Conservation (phyloP, 1,140 invertebrate genomes). For the Lordiphosa clarofinis region DNA sequence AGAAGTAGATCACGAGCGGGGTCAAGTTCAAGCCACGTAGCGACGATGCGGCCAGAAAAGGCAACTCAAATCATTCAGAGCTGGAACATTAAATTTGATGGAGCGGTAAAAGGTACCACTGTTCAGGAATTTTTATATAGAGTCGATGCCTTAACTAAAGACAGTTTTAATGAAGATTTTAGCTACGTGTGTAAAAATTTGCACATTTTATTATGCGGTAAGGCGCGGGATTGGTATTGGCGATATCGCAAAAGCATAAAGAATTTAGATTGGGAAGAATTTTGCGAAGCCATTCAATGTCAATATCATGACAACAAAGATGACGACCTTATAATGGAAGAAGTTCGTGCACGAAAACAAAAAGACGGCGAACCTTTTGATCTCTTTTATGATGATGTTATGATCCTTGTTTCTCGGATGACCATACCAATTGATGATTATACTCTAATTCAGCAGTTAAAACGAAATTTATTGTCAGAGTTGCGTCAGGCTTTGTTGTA, state of each 20-base stretch:
- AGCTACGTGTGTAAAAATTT: too few species aligned
- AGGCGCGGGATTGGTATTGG: background rate
- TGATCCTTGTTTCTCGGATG: background rate
- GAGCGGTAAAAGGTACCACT: background rate
- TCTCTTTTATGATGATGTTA: background rate
- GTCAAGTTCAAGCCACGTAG: too few species aligned
- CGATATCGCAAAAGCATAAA: background rate
- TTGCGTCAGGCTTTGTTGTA: too few species aligned
- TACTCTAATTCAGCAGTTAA: background rate
- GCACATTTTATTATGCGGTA: background rate
- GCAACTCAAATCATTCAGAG: conserved; percentile 3
- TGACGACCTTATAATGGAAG: conserved; percentile 7
- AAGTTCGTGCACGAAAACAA: conserved; percentile 4
- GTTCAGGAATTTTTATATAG: conserved; percentile 1
- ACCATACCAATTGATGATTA: background rate
- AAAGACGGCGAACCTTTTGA: background rate
- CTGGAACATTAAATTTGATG: conserved; percentile 1
- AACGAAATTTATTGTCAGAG: too few species aligned
- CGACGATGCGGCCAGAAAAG: background rate
- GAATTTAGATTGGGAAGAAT: conserved; percentile 3
- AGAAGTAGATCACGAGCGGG: too few species aligned
- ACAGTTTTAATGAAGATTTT: background rate
- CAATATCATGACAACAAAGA: conserved; percentile 7
- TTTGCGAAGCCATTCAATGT: conserved; percentile 2
- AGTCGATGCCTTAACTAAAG: background rate